phyloP scores from a whole-genome alignment of 1,140 invertebrate genomes.

The Drosophila mayri region DNA sequence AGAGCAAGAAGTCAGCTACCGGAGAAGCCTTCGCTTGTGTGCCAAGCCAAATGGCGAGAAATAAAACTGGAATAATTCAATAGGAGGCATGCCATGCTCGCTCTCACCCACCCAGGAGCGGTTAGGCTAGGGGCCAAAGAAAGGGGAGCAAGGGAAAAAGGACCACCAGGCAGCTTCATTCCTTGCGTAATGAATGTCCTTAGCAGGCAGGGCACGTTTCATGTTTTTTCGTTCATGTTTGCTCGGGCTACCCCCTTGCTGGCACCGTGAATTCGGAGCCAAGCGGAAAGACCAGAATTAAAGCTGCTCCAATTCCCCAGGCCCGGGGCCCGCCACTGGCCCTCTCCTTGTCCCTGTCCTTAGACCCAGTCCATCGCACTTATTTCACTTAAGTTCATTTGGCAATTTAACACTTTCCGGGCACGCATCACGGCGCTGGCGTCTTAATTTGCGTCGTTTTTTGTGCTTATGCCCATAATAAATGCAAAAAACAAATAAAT shows the following conservation, averaged over 20 bases:
- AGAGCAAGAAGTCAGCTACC: slow-evolving; percentile 51
- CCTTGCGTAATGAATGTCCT: slow-evolving; percentile 79
- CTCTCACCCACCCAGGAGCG: neutral
- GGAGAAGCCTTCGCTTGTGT: slow-evolving; percentile 30
- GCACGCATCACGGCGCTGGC: slow-evolving; percentile 36
- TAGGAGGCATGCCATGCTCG: slow-evolving; percentile 41
- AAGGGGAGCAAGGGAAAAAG: neutral
- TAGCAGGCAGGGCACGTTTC: slow-evolving; percentile 77
- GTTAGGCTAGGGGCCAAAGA: neutral
- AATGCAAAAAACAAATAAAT: slow-evolving; percentile 81
- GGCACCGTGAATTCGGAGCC: slow-evolving; percentile 42
- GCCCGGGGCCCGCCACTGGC: neutral
- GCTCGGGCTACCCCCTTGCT: slow-evolving; percentile 41
- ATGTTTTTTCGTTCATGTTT: slow-evolving; percentile 76
- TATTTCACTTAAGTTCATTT: slow-evolving; percentile 59
- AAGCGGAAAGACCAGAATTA: slow-evolving; percentile 49
- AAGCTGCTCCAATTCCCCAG: slow-evolving; percentile 48
- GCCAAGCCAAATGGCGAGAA: slow-evolving; percentile 61
- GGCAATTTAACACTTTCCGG: slow-evolving; percentile 70
- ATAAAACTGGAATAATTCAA: slow-evolving; percentile 79
- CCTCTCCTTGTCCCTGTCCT: slow-evolving; percentile 2
- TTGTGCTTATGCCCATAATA: slow-evolving; percentile 64
- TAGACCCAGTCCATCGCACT: neutral
- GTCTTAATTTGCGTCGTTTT: slow-evolving; percentile 71
- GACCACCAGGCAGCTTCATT: slow-evolving; percentile 48